These are phyloP conservation scores for Chascanopsetta lugubris DNA, from an alignment of 2,113 vertebrate genomes.

Conservation along the genomic window DNA sequence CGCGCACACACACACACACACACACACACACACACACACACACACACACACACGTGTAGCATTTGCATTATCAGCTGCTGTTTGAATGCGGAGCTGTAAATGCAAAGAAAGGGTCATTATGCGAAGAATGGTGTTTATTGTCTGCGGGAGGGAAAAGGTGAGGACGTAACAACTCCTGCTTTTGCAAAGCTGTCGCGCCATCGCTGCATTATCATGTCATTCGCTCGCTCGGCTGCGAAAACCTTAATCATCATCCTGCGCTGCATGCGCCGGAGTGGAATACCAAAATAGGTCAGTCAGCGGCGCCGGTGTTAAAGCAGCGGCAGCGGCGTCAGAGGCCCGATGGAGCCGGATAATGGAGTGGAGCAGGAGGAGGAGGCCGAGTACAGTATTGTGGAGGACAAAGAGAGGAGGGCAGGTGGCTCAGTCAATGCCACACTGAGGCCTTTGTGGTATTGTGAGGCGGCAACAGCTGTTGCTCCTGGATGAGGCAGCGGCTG, in stretches of 20 bases:
- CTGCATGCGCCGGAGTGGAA: slow-evolving; percentile 9
- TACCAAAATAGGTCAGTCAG: slow-evolving; percentile 58
- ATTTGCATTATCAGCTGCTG: slow-evolving; percentile 62
- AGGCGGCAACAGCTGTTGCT: slow-evolving; percentile 71
- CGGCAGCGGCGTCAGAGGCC: slow-evolving; percentile 17
- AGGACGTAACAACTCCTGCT: slow-evolving; percentile 24
- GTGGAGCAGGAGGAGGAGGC: slow-evolving; percentile 41
- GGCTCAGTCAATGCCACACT: slow-evolving; percentile 69
- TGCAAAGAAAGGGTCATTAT: slow-evolving; percentile 64
- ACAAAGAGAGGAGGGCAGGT: slow-evolving; percentile 74
- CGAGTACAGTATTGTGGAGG: slow-evolving; percentile 55
- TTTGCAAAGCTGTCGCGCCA: slow-evolving; percentile 55
- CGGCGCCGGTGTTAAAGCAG: slow-evolving; percentile 39
- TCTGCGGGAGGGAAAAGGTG: slow-evolving; percentile 21
- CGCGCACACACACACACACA: background rate
- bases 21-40: slow-evolving; percentile 2
- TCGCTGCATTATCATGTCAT: slow-evolving; percentile 9
- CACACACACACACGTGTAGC: slow-evolving; percentile 19
- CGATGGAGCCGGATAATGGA: slow-evolving; percentile 55
- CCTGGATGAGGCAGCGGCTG: slow-evolving; percentile 42
- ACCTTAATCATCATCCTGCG: slow-evolving; percentile 35
- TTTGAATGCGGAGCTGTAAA: slow-evolving; percentile 62
- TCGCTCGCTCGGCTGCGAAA: slow-evolving; percentile 24
- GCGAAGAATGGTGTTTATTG: slow-evolving; percentile 65
- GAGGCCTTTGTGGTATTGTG: slow-evolving; percentile 74